Percentiles rank a stretch among this genome's conserved stretches.
Conservation (phyloP, 2,888 invertebrate species). For the Philereme vetulata region DNA sequence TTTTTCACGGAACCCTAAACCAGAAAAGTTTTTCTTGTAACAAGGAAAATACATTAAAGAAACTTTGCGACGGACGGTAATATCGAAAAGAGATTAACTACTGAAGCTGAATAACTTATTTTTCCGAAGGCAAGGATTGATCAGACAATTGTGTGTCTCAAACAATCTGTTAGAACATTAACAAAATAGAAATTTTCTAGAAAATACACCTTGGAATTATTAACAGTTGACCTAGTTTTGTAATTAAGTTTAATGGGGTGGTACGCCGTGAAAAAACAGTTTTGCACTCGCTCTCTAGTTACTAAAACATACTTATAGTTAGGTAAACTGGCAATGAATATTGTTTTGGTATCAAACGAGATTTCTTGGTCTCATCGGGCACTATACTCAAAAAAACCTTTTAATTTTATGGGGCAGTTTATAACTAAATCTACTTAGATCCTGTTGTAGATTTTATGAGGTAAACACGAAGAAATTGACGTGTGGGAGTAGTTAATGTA, state of each 20-base stretch:
- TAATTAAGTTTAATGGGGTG: constrained; percentile 42
- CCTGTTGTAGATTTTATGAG: constrained; percentile 5
- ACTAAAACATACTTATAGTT: constrained; percentile 21
- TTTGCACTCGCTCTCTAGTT: constrained; percentile 28
- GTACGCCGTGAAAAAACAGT: constrained; percentile 35
- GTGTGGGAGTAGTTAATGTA: constrained; percentile 36
- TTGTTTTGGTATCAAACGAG: constrained; percentile 14
- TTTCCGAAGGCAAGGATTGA: constrained; percentile 22
- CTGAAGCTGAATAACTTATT: constrained; percentile 26
- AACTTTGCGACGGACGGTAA: not conserved
- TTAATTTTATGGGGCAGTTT: not conserved
- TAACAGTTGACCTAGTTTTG: constrained; percentile 41
- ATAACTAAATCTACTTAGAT: not conserved
- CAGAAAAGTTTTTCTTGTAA: too few relatives aligned
- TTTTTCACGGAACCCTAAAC: too few relatives aligned
- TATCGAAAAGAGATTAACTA: not conserved
- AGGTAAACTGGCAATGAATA: constrained; percentile 18
- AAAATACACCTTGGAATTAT: constrained; percentile 40
- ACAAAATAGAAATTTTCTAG: constrained; percentile 33
- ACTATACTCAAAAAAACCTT: not conserved
- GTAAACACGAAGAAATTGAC: constrained; percentile 19
- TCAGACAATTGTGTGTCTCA: constrained; percentile 27
- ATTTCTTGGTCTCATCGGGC: not conserved
- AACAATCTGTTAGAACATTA: constrained; percentile 29
- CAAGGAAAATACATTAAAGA: too few relatives aligned